Evolutionary conservation across 2,888 invertebrate genomes (phyloP).

Genomic region (Cephonodes hylas): DNA sequence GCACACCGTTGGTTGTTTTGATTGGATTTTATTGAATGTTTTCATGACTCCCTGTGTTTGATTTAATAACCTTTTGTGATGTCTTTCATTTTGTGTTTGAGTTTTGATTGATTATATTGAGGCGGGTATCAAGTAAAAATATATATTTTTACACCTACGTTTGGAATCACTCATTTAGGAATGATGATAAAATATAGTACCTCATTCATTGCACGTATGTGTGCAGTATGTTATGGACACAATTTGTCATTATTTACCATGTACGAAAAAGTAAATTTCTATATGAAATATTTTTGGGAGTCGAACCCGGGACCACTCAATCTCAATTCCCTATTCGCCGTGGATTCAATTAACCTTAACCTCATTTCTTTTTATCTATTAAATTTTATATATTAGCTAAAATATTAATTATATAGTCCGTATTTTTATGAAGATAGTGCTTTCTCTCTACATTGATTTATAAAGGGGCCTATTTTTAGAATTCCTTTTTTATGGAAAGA

Average conservation of each 20-base stretch:
- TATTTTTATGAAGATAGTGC: not conserved
- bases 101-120: slow-evolving; percentile 27
- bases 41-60: slow-evolving; percentile 38
- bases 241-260: slow-evolving; percentile 14
- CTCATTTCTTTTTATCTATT: too few species aligned
- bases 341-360: too few species aligned
- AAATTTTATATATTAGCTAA: too few species aligned
- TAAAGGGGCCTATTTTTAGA: slow-evolving; percentile 25
- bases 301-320: too few species aligned
- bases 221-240: too few species aligned
- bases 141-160: too few species aligned
- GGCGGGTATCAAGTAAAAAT: too few species aligned
- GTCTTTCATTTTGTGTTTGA: slow-evolving; percentile 33
- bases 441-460: not conserved
- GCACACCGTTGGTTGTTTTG: slow-evolving; percentile 52
- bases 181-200: too few species aligned
- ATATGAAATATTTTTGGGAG: too few species aligned
- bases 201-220: too few species aligned
- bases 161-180: too few species aligned
- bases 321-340: too few species aligned
- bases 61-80: slow-evolving; percentile 39
- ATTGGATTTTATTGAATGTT: slow-evolving; percentile 62
- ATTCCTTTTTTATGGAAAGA: slow-evolving; percentile 48
- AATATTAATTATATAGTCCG: not conserved
- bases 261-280: not conserved